Conservation (phyloP, 2,113 vertebrate species). For the Puffinus mauretanicus region DNA sequence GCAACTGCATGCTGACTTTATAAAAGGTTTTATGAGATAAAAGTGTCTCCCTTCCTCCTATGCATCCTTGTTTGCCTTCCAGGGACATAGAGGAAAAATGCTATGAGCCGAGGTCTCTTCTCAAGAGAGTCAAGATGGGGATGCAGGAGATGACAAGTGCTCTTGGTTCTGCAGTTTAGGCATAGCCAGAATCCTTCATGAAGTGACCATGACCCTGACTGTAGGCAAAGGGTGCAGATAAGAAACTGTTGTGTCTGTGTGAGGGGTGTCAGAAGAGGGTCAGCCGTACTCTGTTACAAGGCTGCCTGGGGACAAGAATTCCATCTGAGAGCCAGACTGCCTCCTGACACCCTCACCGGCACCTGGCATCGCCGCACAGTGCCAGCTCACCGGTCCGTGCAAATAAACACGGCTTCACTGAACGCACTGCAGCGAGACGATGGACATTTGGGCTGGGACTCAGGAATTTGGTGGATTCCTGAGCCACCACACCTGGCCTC, state of each 20-base stretch:
- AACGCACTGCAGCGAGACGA: background rate
- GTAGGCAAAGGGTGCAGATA: background rate
- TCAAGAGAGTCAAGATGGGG: background rate
- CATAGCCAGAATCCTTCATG: background rate
- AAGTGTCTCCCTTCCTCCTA: background rate
- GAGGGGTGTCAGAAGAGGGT: background rate
- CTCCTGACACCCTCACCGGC: background rate
- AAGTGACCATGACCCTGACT: background rate
- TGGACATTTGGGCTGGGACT: background rate
- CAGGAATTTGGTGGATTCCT: background rate
- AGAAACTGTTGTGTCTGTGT: rapidly evolving
- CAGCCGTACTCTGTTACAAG: background rate
- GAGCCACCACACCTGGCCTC: background rate
- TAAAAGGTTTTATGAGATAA: background rate
- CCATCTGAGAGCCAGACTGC: background rate
- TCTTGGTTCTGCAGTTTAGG: background rate
- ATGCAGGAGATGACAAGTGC: background rate
- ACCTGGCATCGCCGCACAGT: background rate
- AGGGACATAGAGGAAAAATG: background rate
- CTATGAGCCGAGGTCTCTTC: background rate
- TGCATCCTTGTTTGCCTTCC: background rate
- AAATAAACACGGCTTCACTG: background rate
- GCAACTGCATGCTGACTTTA: background rate
- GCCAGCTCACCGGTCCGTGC: background rate
- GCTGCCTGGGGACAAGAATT: background rate